Evolutionary conservation across 2,113 vertebrate species (phyloP).

Genomic region (Jacana jacana): DNA sequence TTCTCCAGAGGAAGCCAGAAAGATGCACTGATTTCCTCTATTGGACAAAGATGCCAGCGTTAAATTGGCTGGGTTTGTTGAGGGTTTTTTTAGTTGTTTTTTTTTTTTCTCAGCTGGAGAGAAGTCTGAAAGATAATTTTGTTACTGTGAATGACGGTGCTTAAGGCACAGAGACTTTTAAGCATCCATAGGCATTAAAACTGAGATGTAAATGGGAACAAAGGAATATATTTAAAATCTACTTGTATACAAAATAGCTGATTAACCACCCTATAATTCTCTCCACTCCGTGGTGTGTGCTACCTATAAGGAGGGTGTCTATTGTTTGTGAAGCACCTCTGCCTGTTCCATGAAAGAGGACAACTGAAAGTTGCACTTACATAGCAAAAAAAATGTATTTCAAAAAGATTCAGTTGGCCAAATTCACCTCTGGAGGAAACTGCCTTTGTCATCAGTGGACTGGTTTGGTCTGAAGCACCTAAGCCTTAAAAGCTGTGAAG

Average conservation of each 20-base stretch:
- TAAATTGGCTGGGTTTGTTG: neutral
- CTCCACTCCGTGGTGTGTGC: neutral
- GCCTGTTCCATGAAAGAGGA: neutral
- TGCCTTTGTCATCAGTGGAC: neutral
- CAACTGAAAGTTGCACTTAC: neutral
- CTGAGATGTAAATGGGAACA: neutral
- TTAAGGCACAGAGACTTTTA: conserved; percentile 2
- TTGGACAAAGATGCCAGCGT: neutral
- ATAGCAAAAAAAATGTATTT: neutral
- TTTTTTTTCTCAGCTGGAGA: neutral
- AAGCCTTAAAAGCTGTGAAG: neutral
- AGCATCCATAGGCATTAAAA: neutral
- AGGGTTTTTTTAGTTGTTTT: too few relatives aligned
- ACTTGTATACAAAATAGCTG: neutral
- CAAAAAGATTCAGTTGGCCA: neutral
- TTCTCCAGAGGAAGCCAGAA: neutral
- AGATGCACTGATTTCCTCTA: neutral
- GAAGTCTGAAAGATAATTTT: neutral
- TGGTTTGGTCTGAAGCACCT: neutral
- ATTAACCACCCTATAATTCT: neutral
- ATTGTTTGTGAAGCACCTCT: neutral
- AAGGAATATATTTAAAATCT: neutral
- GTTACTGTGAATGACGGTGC: neutral
- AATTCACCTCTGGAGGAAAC: neutral
- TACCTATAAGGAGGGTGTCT: neutral